Conservation (phyloP, 2,797 vertebrate genomes). For the Valencia hispanica region DNA sequence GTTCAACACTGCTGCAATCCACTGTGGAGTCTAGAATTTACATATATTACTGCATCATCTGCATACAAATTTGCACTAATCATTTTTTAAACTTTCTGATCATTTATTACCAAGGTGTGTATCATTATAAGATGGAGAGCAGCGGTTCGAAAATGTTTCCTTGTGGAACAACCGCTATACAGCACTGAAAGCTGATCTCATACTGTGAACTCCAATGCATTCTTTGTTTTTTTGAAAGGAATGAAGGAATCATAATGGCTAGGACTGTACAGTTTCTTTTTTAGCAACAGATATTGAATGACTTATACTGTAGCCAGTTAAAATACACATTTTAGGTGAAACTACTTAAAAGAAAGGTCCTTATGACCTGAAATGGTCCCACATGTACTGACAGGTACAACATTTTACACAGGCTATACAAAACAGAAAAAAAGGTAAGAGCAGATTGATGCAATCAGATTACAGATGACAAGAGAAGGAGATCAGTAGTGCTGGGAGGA, state of each 20-base stretch:
- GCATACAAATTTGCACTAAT: background rate
- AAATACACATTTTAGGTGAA: background rate
- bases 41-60: background rate
- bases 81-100: background rate
- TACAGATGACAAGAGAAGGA: slow-evolving; percentile 36
- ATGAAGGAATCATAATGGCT: background rate
- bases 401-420: background rate
- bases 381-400: background rate
- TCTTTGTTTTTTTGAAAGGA: background rate
- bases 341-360: background rate
- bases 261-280: background rate
- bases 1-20: background rate
- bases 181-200: background rate
- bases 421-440: slow-evolving; percentile 13
- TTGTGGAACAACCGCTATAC: background rate
- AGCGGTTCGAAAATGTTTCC: background rate
- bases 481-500: slow-evolving; percentile 24
- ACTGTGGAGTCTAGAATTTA: background rate
- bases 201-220: background rate
- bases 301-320: background rate
- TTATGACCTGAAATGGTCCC: background rate
- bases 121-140: background rate
- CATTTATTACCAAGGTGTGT: background rate
- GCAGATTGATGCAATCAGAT: slow-evolving; percentile 33
- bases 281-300: background rate